Evolutionary conservation across 2,113 vertebrate genomes (phyloP).

Genomic region (Chionodraco myersi): DNA sequence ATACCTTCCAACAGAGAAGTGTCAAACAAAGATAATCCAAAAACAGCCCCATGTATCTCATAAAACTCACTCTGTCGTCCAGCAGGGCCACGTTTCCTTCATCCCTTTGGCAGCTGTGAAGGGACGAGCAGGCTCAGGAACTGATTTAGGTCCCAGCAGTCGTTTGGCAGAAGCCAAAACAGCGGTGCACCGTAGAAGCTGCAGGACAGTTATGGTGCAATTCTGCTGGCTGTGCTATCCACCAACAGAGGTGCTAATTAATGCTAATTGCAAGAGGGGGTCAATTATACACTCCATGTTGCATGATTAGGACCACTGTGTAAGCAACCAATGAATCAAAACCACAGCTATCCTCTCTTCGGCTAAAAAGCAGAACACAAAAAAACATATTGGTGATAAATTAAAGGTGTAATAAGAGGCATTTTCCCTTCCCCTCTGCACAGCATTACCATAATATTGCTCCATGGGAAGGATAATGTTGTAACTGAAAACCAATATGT

Average conservation of each 20-base stretch:
- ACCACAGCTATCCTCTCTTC: slow-evolving; percentile 49
- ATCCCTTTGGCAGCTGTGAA: slow-evolving; percentile 52
- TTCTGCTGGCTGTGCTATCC: slow-evolving; percentile 62
- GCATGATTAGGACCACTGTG: slow-evolving; percentile 66
- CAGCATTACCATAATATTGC: slow-evolving; percentile 25
- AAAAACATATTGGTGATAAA: slow-evolving; percentile 28
- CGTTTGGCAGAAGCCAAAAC: slow-evolving; percentile 52
- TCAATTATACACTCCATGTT: slow-evolving; percentile 73
- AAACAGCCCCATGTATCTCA: slow-evolving; percentile 42
- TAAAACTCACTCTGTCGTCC: slow-evolving; percentile 31
- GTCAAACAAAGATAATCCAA: slow-evolving; percentile 57
- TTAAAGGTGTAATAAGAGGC: slow-evolving; percentile 35
- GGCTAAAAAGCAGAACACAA: slow-evolving; percentile 24
- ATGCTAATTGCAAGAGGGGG: slow-evolving; percentile 73
- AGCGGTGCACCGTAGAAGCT: slow-evolving; percentile 44
- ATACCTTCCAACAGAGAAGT: slow-evolving; percentile 30
- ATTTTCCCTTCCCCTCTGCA: slow-evolving; percentile 11
- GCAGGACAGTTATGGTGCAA: slow-evolving; percentile 59
- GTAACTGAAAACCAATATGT: slow-evolving; percentile 22
- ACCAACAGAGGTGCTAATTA: slow-evolving; percentile 78
- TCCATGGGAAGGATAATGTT: background rate
- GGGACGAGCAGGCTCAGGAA: slow-evolving; percentile 28
- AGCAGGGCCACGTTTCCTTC: slow-evolving; percentile 41
- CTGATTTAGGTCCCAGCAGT: slow-evolving; percentile 45
- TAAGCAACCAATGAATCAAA: slow-evolving; percentile 62